Conservation (phyloP, 1,140 invertebrate genomes). For the Diachasma alloeum region DNA sequence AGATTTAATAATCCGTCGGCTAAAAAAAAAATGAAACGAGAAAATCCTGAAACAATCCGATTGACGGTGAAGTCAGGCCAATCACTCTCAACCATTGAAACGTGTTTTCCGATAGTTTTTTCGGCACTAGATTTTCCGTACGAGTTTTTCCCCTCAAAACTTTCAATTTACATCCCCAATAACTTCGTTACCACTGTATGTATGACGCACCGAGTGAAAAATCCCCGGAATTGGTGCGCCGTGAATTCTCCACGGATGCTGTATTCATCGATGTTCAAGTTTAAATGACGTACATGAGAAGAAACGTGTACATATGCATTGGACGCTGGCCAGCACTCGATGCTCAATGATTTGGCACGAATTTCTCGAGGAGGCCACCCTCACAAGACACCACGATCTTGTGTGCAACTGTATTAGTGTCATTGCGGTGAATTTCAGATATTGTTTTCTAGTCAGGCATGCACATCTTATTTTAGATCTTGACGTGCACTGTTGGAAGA, state of each 20-base stretch:
- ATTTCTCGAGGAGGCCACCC: conserved; percentile 37
- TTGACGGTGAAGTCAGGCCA: neutral
- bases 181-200: conserved; percentile 29
- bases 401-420: neutral
- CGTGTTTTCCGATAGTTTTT: conserved; percentile 14
- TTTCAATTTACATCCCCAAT: conserved; percentile 39
- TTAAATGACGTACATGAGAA: conserved; percentile 2
- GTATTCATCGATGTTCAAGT: conserved; percentile 10
- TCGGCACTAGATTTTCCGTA: neutral
- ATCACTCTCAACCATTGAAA: conserved; percentile 15
- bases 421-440: neutral
- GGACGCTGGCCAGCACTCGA: conserved; percentile 46
- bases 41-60: neutral
- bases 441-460: neutral
- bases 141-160: conserved; percentile 10
- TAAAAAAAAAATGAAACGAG: neutral
- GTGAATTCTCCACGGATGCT: neutral
- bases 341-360: conserved; percentile 54
- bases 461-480: neutral
- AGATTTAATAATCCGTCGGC: neutral
- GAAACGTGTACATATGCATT: conserved; percentile 24
- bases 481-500: neutral
- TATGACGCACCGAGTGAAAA: neutral
- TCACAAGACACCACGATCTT: neutral
- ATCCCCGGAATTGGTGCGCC: neutral